A percentile compares a stretch with the other conserved stretches of the same genome.
phyloP scores from a whole-genome alignment of 2,113 vertebrate genomes.

The Entosphenus tridentatus region DNA sequence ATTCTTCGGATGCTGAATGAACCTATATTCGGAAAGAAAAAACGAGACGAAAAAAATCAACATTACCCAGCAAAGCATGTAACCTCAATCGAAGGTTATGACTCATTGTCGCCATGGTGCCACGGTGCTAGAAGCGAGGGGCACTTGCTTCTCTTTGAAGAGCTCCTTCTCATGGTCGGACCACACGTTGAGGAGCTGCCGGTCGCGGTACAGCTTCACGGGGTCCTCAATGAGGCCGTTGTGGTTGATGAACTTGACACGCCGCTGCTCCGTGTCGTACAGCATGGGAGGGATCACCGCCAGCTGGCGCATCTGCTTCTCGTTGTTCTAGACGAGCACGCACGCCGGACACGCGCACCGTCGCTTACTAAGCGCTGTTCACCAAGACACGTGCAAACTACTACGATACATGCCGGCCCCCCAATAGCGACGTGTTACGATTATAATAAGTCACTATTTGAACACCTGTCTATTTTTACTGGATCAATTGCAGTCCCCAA shows the following conservation, averaged over 20 bases:
- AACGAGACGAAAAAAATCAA: conserved; percentile 13
- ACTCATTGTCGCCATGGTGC: too few species aligned
- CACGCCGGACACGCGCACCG: conserved; percentile 7
- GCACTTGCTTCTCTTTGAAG: conserved; percentile 88
- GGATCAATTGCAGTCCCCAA: too few species aligned
- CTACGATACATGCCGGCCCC: too few species aligned
- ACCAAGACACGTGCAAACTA: too few species aligned
- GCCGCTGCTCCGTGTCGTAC: conserved; percentile 76
- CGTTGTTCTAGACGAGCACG: conserved; percentile 47
- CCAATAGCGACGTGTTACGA: too few species aligned
- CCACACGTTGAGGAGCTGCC: conserved; percentile 99
- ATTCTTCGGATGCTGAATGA: conserved; percentile 96
- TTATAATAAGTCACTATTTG: too few species aligned
- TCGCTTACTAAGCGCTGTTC: neutral
- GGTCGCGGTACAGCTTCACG: conserved; percentile 90
- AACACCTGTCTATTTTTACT: too few species aligned
- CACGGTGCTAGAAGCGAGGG: conserved; percentile 8
- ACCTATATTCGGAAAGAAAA: conserved; percentile 28
- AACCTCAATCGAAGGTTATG: too few species aligned
- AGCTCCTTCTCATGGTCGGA: conserved; percentile 93
- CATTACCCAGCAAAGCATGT: conserved; percentile 8
- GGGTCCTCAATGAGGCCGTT: conserved; percentile 95
- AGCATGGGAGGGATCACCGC: conserved; percentile 98
- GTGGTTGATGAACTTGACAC: conserved; percentile 98
- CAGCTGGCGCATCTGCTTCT: conserved; percentile 95